Evolutionary conservation across 2,888 invertebrate species (phyloP), one percentile per base, ranked within the genome.

Genomic region (Apodemia mormo): DNA sequence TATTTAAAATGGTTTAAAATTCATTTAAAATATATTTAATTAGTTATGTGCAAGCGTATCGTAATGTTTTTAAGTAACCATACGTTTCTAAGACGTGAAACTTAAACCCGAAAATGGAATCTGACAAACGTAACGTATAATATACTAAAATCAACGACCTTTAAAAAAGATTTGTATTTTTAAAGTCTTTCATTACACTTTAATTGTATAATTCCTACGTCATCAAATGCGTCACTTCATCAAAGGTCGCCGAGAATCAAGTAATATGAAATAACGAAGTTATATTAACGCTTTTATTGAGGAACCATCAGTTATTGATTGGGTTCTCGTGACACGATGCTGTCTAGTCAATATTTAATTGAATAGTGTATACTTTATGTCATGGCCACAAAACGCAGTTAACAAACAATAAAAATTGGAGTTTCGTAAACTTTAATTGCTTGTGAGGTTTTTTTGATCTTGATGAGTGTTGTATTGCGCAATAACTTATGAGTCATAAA

Each of bases 141-240:
- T 12, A 52, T 52, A 22, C 2, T 52, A n/a, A 52, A 52, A 6
- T 4, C n/a, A n/a, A 14, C 52, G n/a, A 7, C 52, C n/a, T 54
- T 54, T 22, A 7, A 54, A 54, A 54, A 8, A 54, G 7, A 54
- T 8, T 9, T 6, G 22, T 22, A n/a, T 52, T 22, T 52, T 52
- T 52, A 52, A 22, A 22, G 52, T 52, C 7, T 52, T 52, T 52
- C 3, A 14, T 52, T 54, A 54, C n/a, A 22, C 22, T 22, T 8
- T 7, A n/a, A 33, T 14, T n/a, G 14, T 33, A 64, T 58, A 64
- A 37, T 14, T 64, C 14, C 12, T 3, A 14, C 64, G 64, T 64
- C 64, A 64, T 37, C 33, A 64, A 33, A 14, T 64, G 64, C 64
- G 64, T 64, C 64, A 37, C 33, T 14, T 33, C 64, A 64, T 37